These are phyloP conservation scores for Gorilla gorilla DNA, from an alignment of 2,113 vertebrate species.

Conservation along the genomic window DNA sequence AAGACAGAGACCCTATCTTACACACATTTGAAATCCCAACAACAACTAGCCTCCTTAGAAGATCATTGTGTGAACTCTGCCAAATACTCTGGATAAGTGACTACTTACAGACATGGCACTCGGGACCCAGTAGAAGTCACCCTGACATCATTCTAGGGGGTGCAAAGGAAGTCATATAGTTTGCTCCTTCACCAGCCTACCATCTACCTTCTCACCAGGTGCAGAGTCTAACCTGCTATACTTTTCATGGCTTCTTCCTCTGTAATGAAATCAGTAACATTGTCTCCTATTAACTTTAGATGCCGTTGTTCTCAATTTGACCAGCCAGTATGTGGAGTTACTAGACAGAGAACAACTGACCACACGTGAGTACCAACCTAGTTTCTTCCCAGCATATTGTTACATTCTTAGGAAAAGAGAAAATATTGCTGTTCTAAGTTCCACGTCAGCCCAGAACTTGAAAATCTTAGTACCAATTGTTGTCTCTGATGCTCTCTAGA, in stretches of 20 bases:
- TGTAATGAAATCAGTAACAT: neutral
- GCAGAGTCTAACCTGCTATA: neutral
- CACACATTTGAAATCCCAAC: neutral
- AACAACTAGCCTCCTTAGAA: neutral
- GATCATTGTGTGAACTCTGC: neutral
- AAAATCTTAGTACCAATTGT: neutral
- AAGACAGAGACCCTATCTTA: neutral
- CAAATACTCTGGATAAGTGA: neutral
- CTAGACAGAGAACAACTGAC: conserved; percentile 71
- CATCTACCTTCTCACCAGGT: neutral
- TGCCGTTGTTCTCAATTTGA: conserved; percentile 74
- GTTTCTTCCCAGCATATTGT: neutral
- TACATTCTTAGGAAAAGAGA: neutral
- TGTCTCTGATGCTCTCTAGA: neutral
- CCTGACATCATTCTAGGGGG: neutral
- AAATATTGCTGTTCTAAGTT: neutral
- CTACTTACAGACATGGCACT: neutral
- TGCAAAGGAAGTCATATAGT: neutral
- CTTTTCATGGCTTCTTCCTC: neutral
- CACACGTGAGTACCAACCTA: conserved; percentile 55
- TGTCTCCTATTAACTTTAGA: conserved; percentile 58
- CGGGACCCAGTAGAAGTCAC: neutral
- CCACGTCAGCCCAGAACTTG: neutral
- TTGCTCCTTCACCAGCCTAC: neutral
- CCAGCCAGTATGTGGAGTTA: conserved; percentile 56